Evolutionary conservation across 2,797 vertebrate species (phyloP), one percentile per base, ranked within the genome.

Genomic region (Saxicola maurus): DNA sequence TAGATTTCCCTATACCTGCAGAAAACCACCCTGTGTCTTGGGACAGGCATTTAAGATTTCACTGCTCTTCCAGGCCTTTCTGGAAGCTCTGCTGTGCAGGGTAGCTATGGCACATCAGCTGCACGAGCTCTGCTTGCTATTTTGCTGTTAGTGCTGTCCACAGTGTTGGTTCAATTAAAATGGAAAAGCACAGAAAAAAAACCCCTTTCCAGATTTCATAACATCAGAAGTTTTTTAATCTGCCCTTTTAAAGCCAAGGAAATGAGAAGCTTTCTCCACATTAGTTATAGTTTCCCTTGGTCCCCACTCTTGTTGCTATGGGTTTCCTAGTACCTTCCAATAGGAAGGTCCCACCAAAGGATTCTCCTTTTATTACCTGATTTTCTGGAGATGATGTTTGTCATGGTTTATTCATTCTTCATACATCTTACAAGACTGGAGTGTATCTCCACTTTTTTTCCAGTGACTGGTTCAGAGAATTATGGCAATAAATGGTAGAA

Each of bases 51-150:
- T 23, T 25, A 49, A 45, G 30, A n/a, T n/a, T 10, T 3, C 2
- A 1, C 13, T 42, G 64, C 60, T 64, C 57, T 48, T 48, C 33
- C 30, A 49, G 52, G 37, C 40, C 18, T 9, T 53, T 60, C 21
- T 77, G 68, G 51, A 42, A 79, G 35, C 37, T 33, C 37, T 66
- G 31, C 74, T 24, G 6, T 0, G 4, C 14, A 6, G 31, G 12
- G 15, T 27, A 62, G 45, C 31, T 20, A 7, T 4, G n/a, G 66
- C 13, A 59, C 30, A 25, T 13, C 38, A 19, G 24, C 31, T 61
- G 46, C 51, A 13, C 0, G 0, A 55, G 13, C 13, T 19, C 62
- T 19, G n/a, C 43, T 64, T 23, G 10, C 11, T 42, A 31, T 49
- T 14, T 40, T 33, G n/a, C n/a, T 38, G 31, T 57, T 61, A 3